Evolutionary conservation across 2,113 vertebrate species (phyloP).

Genomic region (Sorex araneus): DNA sequence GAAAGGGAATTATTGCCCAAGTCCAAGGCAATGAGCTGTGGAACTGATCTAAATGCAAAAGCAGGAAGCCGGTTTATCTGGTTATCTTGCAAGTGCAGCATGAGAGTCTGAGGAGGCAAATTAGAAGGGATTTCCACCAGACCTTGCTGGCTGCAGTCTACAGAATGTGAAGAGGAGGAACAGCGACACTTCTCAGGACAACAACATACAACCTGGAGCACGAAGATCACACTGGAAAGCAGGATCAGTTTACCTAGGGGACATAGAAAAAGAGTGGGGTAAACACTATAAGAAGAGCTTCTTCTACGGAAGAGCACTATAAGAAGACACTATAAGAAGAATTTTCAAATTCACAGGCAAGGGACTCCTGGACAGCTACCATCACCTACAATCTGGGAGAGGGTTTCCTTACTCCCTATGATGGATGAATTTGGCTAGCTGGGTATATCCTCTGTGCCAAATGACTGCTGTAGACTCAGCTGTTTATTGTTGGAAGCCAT

Average conservation of each 20-base stretch:
- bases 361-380: not conserved
- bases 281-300: not conserved
- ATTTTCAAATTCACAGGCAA: not conserved
- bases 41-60: conserved; percentile 92
- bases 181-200: conserved; percentile 95
- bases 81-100: conserved; percentile 95
- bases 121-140: conserved; percentile 92
- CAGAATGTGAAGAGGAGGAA: conserved; percentile 90
- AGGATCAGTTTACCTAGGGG: conserved; percentile 89
- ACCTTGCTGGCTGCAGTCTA: conserved; percentile 94
- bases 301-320: too few relatives aligned
- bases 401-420: not conserved
- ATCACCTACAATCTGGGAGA: not conserved
- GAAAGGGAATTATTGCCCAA: conserved; percentile 97
- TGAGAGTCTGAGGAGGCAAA: conserved; percentile 93
- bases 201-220: conserved; percentile 77
- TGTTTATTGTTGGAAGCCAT: not conserved
- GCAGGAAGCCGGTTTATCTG: conserved; percentile 93
- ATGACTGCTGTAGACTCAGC: not conserved
- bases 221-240: conserved; percentile 82
- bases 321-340: not conserved
- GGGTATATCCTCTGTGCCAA: not conserved
- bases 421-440: fast-evolving
- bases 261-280: conserved; percentile 71
- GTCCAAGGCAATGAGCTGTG: conserved; percentile 92